Base-by-base conservation (phyloP, 2,113 vertebrate species). In the Parus major region DNA sequence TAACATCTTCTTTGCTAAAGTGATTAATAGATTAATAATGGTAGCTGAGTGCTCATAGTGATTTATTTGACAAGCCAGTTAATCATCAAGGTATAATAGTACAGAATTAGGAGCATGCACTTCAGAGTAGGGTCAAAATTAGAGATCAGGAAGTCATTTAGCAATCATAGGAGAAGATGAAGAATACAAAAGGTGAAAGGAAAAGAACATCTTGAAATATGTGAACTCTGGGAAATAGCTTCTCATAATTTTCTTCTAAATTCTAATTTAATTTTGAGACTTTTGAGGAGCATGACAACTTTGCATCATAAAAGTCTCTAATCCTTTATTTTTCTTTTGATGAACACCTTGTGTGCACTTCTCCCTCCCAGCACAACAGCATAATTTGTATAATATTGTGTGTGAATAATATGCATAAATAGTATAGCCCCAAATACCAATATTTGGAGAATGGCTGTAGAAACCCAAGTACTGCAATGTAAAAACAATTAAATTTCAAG, bases 1-100 rank as follows among this genome's bases (percentile, higher is more conserved):
- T 33, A 21, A 47, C 44, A 50, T 49, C 63, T 89, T 84, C 47
- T 82, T 72, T 82, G 57, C 4, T 94, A 44, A 66, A 81, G 39
- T 90, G 66, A 96, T 83, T 75, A 93, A 68, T 46, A 94, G 35
- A 88, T 77, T 86, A 95, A 88, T 89, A 95, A 91, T 72, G 60
- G 35, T 82, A 86, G 63, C 59, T 84, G 80, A 68, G 28, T 69
- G 60, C 52, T 63, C 46, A 83, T 4, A 83, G 60, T 69, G 60
- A 93, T 68, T 72, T 81, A 78, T 91, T 80, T 72, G 60, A 79
- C 53, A 95, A 61, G 56, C 39, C 36, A 71, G n/a, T 87, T 90
- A 70, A 90, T 94, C 70, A 94, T 35, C 19, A 33, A 71, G 47
- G 41, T 49, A 47, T 57, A 66, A 82, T 82, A 91, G 65, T 28